These are phyloP conservation scores for Corythaeola cristata DNA, from an alignment of 2,113 vertebrate genomes.

Conservation along the genomic window DNA sequence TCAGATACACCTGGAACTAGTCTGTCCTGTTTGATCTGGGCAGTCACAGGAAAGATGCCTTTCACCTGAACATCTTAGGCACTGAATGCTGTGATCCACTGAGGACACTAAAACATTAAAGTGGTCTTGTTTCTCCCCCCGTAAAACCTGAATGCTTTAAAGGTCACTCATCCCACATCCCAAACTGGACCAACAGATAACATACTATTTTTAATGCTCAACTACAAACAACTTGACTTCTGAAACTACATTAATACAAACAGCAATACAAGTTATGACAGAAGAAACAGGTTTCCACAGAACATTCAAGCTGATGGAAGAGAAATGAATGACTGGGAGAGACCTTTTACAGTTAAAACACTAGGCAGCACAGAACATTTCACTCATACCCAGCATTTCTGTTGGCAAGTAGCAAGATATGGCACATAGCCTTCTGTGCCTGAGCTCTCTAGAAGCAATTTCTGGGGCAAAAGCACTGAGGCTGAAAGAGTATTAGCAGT, in stretches of 20 bases:
- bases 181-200: background rate
- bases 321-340: background rate
- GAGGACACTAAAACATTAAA: slow-evolving; percentile 17
- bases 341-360: background rate
- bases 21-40: background rate
- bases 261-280: background rate
- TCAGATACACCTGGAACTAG: background rate
- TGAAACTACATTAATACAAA: background rate
- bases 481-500: background rate
- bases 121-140: background rate
- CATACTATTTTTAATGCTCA: background rate
- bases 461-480: background rate
- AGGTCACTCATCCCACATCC: background rate
- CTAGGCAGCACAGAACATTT: background rate
- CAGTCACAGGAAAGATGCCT: background rate
- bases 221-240: background rate
- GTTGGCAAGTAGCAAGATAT: background rate
- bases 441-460: background rate
- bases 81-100: slow-evolving; percentile 8
- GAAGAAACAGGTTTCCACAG: background rate
- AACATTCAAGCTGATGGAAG: background rate
- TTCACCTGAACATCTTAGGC: slow-evolving; percentile 1
- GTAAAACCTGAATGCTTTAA: slow-evolving; percentile 9
- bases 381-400: background rate
- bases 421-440: rapidly evolving